phyloP scores from a whole-genome alignment of 1,140 invertebrate species.

The Eurytemora carolleeae region DNA sequence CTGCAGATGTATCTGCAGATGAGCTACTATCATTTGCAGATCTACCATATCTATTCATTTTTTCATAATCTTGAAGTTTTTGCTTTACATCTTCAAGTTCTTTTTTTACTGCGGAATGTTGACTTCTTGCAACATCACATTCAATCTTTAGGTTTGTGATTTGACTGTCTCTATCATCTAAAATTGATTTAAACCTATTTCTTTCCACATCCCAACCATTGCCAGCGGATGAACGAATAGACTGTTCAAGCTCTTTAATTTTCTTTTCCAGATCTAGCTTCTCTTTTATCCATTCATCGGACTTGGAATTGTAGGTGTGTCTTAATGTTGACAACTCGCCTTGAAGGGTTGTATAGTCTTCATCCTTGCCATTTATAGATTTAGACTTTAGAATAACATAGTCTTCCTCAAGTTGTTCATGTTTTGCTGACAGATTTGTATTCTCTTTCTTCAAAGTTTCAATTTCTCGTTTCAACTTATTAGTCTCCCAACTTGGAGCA shows the following conservation, averaged over 20 bases:
- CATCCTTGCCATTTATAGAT: conserved; percentile 28
- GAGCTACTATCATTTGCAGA: conserved; percentile 2
- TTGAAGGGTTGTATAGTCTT: conserved; percentile 37
- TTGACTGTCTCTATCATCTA: conserved; percentile 51
- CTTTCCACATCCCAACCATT: conserved; percentile 38
- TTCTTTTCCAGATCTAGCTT: conserved; percentile 41
- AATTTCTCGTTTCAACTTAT: not conserved
- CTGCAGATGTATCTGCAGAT: not conserved
- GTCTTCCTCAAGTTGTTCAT: conserved; percentile 59
- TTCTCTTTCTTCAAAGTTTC: conserved; percentile 36
- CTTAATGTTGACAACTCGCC: conserved; percentile 42
- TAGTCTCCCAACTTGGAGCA: not conserved
- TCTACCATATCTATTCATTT: conserved; percentile 12
- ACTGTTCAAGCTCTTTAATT: conserved; percentile 25
- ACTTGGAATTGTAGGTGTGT: conserved; percentile 42
- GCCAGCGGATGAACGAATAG: conserved; percentile 22
- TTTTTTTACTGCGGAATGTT: conserved; percentile 42
- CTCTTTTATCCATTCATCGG: conserved; percentile 50
- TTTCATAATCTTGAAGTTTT: conserved; percentile 6
- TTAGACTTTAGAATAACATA: conserved; percentile 53
- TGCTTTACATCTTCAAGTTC: conserved; percentile 21
- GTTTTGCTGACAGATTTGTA: conserved; percentile 53
- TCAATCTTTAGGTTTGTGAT: conserved; percentile 48
- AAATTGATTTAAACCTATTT: conserved; percentile 39
- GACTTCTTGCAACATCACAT: conserved; percentile 43